Evolutionary conservation across 2,797 vertebrate species (phyloP), one percentile per base, ranked within the genome.

Genomic region (Varecia variegata): DNA sequence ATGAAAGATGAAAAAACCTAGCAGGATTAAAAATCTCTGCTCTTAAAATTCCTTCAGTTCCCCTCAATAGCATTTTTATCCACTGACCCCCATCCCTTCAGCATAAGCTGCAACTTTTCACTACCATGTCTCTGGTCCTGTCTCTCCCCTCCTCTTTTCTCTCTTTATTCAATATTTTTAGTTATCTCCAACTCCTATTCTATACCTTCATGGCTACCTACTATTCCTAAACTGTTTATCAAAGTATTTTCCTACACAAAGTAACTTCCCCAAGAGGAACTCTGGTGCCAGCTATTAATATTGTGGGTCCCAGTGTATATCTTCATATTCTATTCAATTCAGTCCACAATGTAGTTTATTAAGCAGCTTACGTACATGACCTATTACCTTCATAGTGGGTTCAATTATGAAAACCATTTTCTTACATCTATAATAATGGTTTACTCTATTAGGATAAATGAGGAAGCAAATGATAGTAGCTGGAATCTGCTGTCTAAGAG

Each of bases 211-310:
- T 32, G 76, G 56, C 35, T 54, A 38, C 45, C 25, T 87, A 65
- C 76, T n/a, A 40, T 45, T 68, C 27, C 68, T 88, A 67, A 82
- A 80, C 65, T 95, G 52, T 85, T 94, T 70, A 73, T 70, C 74
- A 52, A 74, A 87, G 40, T 88, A 27, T 47, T 82, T 96, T 92
- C 43, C 58, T 35, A 71, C 54, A n/a, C 23, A 93, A 68, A 85
- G 25, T 52, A 40, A 25, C 40, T 77, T 87, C 23, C 60, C 56
- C 47, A 88, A 81, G 73, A 82, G 20, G 32, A 95, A 79, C 82
- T 79, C 23, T 45, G 21, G 47, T 62, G 67, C n/a, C 71, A 74
- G 47, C 15, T 79, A 43, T 86, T 90, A 73, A 9, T 80, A 43
- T 11, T 50, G 47, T 82, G 47, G 21, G 56, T 5, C 20, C 30